phyloP scores from a whole-genome alignment of 2,113 vertebrate genomes.

The Gobius niger region DNA sequence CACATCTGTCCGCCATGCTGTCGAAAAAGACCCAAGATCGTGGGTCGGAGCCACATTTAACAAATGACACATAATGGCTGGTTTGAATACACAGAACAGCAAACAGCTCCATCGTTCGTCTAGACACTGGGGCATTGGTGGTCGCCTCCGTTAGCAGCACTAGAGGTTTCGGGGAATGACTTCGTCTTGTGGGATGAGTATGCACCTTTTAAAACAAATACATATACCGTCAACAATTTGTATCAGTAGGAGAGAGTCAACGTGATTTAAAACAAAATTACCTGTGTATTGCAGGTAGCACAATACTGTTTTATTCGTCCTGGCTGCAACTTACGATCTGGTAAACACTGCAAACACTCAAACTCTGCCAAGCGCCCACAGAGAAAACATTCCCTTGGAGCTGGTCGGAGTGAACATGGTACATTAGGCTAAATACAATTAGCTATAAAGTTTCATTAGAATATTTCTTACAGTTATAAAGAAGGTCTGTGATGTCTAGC shows the following conservation, averaged over 20 bases:
- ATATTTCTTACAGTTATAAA: slow-evolving; percentile 72
- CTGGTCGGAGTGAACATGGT: slow-evolving; percentile 46
- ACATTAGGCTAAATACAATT: background rate
- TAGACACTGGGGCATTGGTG: slow-evolving; percentile 25
- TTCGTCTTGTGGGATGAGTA: slow-evolving; percentile 60
- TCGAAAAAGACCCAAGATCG: slow-evolving; percentile 83
- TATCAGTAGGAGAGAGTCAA: background rate
- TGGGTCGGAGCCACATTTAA: slow-evolving; percentile 72
- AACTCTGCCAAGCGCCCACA: slow-evolving; percentile 71
- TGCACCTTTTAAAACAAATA: slow-evolving; percentile 65
- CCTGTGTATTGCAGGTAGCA: slow-evolving; percentile 71
- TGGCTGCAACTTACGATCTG: slow-evolving; percentile 74
- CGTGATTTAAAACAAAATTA: background rate
- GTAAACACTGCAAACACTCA: slow-evolving; percentile 77
- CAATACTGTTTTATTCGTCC: slow-evolving; percentile 78
- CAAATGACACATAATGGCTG: slow-evolving; percentile 83
- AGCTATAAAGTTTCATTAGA: background rate
- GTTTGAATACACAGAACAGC: slow-evolving; percentile 83
- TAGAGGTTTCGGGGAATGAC: slow-evolving; percentile 59
- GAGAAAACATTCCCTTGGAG: slow-evolving; percentile 73
- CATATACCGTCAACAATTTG: background rate
- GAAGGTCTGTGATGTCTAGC: slow-evolving; percentile 79
- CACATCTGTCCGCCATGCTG: slow-evolving; percentile 81
- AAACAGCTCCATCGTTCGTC: slow-evolving; percentile 74
- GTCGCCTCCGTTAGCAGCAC: slow-evolving; percentile 25